A percentile compares a stretch with the other conserved stretches of the same genome.
Evolutionary conservation across 2,888 invertebrate genomes (phyloP).

Genomic region (Tipula confusa): DNA sequence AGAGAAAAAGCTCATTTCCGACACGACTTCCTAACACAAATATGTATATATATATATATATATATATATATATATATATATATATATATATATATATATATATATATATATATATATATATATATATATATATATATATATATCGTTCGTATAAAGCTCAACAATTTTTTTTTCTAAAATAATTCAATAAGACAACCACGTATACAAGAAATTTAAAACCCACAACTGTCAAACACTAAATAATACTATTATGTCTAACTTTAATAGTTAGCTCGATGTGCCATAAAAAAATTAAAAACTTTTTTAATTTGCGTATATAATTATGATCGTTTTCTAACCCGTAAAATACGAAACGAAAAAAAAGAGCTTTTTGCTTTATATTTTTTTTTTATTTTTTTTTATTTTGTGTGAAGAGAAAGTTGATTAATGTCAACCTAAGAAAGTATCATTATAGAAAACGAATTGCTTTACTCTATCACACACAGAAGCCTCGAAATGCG

Average conservation of each 20-base stretch:
- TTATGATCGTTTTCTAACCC: neutral
- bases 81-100: no score
- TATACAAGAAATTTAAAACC: neutral
- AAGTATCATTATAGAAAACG: neutral
- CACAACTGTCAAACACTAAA: neutral
- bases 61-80: no score
- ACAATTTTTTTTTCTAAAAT: neutral
- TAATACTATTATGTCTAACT: neutral
- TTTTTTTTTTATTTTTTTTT: neutral
- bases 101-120: no score
- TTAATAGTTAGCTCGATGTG: neutral
- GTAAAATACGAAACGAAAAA: neutral
- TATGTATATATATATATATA: no score
- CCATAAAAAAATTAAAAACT: neutral
- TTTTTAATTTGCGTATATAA: slow-evolving; percentile 16
- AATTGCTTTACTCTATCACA: neutral
- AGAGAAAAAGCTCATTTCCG: neutral
- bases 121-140: no score
- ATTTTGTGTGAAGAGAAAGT: slow-evolving; percentile 8
- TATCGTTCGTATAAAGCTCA: neutral
- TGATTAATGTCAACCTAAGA: neutral
- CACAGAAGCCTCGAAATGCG: neutral
- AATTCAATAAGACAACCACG: neutral
- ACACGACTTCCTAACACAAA: neutral
- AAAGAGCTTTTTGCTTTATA: neutral